A percentile compares a stretch with the other conserved stretches of the same genome.
Conservation (phyloP, 1,140 invertebrate species). For the Lepidurus apus region DNA sequence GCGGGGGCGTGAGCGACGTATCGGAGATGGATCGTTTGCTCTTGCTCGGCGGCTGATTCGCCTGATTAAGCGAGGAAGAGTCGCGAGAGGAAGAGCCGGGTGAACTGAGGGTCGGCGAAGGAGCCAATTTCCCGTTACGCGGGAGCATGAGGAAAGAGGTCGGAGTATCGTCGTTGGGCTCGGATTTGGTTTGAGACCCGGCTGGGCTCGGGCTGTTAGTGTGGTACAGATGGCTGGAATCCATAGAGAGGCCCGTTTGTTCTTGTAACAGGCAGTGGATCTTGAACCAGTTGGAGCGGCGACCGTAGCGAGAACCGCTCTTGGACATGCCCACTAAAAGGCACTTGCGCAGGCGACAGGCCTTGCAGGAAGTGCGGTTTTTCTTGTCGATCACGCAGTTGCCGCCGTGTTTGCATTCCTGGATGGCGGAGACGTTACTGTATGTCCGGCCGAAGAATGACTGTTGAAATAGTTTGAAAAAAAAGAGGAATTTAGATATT, state of each 20-base stretch:
- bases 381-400: slow-evolving; percentile 51
- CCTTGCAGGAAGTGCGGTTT: slow-evolving; percentile 53
- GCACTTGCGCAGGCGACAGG: slow-evolving; percentile 52
- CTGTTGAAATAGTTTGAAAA: slow-evolving; percentile 42
- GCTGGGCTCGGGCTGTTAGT: slow-evolving; percentile 39
- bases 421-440: slow-evolving; percentile 48
- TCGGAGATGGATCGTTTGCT: slow-evolving; percentile 10
- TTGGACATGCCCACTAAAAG: slow-evolving; percentile 53
- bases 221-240: slow-evolving; percentile 7
- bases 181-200: slow-evolving; percentile 27
- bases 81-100: background rate
- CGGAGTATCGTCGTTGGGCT: background rate
- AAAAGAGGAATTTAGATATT: background rate
- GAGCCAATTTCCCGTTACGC: slow-evolving; percentile 25
- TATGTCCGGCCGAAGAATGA: slow-evolving; percentile 56
- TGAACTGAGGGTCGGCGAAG: background rate
- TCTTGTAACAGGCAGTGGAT: slow-evolving; percentile 48
- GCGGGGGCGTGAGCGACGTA: background rate
- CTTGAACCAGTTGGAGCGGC: slow-evolving; percentile 50
- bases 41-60: background rate
- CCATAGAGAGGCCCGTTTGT: slow-evolving; percentile 35
- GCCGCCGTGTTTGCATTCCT: slow-evolving; percentile 47
- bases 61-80: background rate
- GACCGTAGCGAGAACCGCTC: slow-evolving; percentile 44
- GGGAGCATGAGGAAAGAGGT: background rate